Conservation (phyloP, 1,140 invertebrate species). For the Drosophila burlai region DNA sequence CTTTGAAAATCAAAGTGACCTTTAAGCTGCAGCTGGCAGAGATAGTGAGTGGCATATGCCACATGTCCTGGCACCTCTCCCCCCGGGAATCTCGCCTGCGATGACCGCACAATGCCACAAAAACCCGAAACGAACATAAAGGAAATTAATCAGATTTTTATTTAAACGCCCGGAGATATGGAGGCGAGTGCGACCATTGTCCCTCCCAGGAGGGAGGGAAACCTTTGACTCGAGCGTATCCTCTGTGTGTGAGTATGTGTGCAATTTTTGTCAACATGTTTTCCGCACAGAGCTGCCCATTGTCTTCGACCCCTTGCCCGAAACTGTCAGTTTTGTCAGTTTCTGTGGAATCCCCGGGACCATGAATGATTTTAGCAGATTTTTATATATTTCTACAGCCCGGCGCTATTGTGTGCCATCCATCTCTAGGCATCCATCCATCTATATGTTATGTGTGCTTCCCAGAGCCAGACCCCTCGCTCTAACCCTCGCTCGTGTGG, state of each 20-base stretch:
- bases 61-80: slow-evolving; percentile 61
- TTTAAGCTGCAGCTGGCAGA: slow-evolving; percentile 62
- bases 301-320: slow-evolving; percentile 33
- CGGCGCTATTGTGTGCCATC: slow-evolving; percentile 65
- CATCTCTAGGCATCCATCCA: slow-evolving; percentile 66
- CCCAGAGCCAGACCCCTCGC: background rate
- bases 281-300: slow-evolving; percentile 50
- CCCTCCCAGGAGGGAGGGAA: slow-evolving; percentile 41
- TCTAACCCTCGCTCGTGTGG: slow-evolving; percentile 50
- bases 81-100: slow-evolving; percentile 7
- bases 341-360: slow-evolving; percentile 67
- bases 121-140: slow-evolving; percentile 73
- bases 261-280: slow-evolving; percentile 82
- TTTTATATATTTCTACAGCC: slow-evolving; percentile 61
- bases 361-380: slow-evolving; percentile 78
- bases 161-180: slow-evolving; percentile 66
- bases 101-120: slow-evolving; percentile 65
- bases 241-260: slow-evolving; percentile 61
- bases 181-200: slow-evolving; percentile 62
- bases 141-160: slow-evolving; percentile 83
- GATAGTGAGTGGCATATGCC: slow-evolving; percentile 44
- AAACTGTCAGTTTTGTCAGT: slow-evolving; percentile 72
- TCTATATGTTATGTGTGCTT: slow-evolving; percentile 28
- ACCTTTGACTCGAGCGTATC: slow-evolving; percentile 41
- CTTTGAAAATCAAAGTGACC: slow-evolving; percentile 22